phyloP scores from a whole-genome alignment of 2,888 invertebrate genomes.

The Agonum fuliginosum region DNA sequence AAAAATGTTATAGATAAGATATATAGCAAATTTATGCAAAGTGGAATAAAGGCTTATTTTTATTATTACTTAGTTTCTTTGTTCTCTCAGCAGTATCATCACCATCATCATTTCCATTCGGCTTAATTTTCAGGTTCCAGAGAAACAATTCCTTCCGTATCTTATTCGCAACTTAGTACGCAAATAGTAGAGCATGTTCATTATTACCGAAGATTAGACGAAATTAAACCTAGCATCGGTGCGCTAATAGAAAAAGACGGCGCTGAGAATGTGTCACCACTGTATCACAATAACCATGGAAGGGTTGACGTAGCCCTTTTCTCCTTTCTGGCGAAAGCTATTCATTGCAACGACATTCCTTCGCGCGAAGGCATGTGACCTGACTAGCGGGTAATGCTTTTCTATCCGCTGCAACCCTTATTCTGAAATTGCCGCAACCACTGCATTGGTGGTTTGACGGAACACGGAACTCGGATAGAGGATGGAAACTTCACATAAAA shows the following conservation, averaged over 20 bases:
- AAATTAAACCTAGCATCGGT: conserved; percentile 38
- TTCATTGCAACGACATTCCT: conserved; percentile 55
- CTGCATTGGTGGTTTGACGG: conserved; percentile 20
- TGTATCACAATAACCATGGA: conserved; percentile 51
- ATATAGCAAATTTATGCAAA: too few species aligned
- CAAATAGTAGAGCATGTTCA: not conserved
- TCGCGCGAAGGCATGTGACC: conserved; percentile 45
- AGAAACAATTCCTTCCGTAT: too few species aligned
- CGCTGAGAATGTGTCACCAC: conserved; percentile 28
- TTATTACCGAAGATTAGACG: conserved; percentile 29
- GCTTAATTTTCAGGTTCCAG: too few species aligned
- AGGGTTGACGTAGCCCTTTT: not conserved
- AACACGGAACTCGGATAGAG: not conserved
- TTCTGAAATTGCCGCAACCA: conserved; percentile 2
- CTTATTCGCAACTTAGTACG: not conserved
- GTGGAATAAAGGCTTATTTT: too few species aligned
- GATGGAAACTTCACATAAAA: too few species aligned
- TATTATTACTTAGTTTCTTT: too few species aligned
- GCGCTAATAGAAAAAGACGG: conserved; percentile 46
- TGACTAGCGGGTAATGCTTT: conserved; percentile 34
- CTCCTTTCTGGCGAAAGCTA: conserved; percentile 7
- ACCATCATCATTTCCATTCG: too few species aligned
- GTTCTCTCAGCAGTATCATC: too few species aligned
- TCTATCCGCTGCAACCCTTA: not conserved
- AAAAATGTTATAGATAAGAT: too few species aligned